phyloP scores from a whole-genome alignment of 1,140 invertebrate genomes.

The Muscidifurax raptorellus region DNA sequence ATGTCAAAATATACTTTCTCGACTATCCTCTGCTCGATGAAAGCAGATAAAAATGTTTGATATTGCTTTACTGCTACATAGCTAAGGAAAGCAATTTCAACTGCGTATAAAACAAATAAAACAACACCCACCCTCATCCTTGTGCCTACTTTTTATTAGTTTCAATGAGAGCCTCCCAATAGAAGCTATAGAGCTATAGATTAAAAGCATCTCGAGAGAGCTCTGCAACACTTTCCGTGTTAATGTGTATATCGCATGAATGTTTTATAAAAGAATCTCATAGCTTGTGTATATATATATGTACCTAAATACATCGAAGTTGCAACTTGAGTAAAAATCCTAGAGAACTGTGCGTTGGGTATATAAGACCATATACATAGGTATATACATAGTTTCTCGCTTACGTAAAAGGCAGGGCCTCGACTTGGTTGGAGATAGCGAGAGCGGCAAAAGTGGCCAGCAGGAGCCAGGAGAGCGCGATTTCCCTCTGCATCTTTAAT shows the following conservation, averaged over 20 bases:
- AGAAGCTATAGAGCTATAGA: background rate
- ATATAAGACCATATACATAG: background rate
- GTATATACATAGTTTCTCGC: background rate
- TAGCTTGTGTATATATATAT: no score
- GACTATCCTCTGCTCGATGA: no score
- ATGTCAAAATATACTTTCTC: no score
- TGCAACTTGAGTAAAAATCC: no score
- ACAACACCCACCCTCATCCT: background rate
- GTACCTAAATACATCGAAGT: background rate
- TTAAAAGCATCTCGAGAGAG: background rate
- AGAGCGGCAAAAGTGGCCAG: constrained; percentile 55
- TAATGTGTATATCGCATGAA: background rate
- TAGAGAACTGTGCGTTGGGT: background rate
- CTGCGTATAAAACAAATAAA: background rate
- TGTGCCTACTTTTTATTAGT: background rate
- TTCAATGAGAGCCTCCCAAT: background rate
- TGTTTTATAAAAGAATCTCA: background rate
- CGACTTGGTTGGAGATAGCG: constrained; percentile 43
- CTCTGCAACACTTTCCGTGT: background rate
- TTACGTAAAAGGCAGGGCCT: constrained; percentile 62
- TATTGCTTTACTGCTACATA: background rate
- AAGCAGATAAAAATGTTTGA: no score
- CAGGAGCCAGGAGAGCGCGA: constrained; percentile 58
- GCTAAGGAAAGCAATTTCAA: background rate
- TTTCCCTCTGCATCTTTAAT: constrained; percentile 61